phyloP scores from a whole-genome alignment of 2,888 invertebrate species.

The Acrobasis repandana region DNA sequence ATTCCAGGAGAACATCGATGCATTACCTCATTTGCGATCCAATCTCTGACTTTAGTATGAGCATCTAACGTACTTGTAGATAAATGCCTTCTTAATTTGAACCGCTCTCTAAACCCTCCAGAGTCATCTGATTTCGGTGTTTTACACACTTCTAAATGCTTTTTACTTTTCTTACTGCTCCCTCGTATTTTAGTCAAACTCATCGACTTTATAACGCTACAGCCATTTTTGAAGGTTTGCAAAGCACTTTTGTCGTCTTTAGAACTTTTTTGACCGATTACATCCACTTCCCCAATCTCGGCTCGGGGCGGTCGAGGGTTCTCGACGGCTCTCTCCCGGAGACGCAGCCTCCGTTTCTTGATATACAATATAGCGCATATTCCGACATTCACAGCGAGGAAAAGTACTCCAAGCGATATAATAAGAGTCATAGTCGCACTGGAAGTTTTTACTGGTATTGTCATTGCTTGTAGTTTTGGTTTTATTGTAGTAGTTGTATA shows the following conservation, averaged over 20 bases:
- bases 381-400: constrained; percentile 88
- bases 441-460: constrained; percentile 77
- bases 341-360: constrained; percentile 83
- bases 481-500: constrained; percentile 52
- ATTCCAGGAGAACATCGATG: constrained; percentile 87
- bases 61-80: constrained; percentile 93
- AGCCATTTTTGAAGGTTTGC: constrained; percentile 77
- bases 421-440: constrained; percentile 85
- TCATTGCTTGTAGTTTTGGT: constrained; percentile 39
- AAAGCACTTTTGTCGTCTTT: constrained; percentile 74
- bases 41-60: constrained; percentile 92
- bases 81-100: constrained; percentile 87
- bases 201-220: constrained; percentile 83
- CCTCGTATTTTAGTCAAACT: constrained; percentile 77
- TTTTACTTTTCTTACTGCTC: constrained; percentile 76
- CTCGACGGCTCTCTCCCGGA: constrained; percentile 72
- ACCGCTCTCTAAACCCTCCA: constrained; percentile 82
- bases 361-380: constrained; percentile 86
- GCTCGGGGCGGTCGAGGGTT: constrained; percentile 75
- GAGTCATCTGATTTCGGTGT: constrained; percentile 82
- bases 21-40: constrained; percentile 92
- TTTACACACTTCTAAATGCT: constrained; percentile 80
- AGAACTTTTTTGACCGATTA: constrained; percentile 72
- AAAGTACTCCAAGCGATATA: constrained; percentile 86
- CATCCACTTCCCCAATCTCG: constrained; percentile 75